Evolutionary conservation across 2,888 invertebrate species (phyloP), one percentile per base, ranked within the genome.

Genomic region (Pyrrhia umbra): DNA sequence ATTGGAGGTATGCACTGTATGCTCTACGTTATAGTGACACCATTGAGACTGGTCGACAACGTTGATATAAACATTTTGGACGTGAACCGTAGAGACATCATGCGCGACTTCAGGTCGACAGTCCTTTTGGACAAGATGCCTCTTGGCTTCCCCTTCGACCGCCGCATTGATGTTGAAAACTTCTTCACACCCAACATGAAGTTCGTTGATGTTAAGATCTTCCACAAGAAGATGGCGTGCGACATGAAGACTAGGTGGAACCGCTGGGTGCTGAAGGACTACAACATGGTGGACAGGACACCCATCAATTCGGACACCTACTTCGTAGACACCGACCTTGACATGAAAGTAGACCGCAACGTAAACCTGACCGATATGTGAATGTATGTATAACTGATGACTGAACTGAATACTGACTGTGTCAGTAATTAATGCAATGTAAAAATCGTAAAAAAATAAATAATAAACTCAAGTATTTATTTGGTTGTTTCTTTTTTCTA

Each of bases 131-230:
- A 97, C 86, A 95, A 94, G 74, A 95, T 95, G 86, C 95, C 97
- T 46, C 93, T 96, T 81, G 97, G 97, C 56, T 97, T 96, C 95
- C 97, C 97, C 68, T 95, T 97, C 85, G 97, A 97, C 85, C 96
- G 97, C 77, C 92, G 93, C 20, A 95, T 97, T 81, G 93, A 96
- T 45, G 92, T 96, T 46, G 90, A 90, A 50, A 93, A 92, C 68
- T 97, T 96, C 95, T 95, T 94, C 75, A 96, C 96, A 16, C 95
- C 96, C 40, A 97, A 97, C 92, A 96, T 96, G 92, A 95, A 94
- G 88, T 96, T 96, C 86, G 94, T 96, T 76, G 96, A 97, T 78
- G 95, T 96, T 5, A 92, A 93, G 74, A 95, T 97, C 82, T 97
- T 95, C 93, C 96, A 97, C 90, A 95, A 95, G 80, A 94, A 94